A percentile compares a stretch with the other conserved stretches of the same genome.
These are phyloP conservation scores for Brenthis daphne DNA, from an alignment of 2,888 invertebrate species.

Conservation along the genomic window DNA sequence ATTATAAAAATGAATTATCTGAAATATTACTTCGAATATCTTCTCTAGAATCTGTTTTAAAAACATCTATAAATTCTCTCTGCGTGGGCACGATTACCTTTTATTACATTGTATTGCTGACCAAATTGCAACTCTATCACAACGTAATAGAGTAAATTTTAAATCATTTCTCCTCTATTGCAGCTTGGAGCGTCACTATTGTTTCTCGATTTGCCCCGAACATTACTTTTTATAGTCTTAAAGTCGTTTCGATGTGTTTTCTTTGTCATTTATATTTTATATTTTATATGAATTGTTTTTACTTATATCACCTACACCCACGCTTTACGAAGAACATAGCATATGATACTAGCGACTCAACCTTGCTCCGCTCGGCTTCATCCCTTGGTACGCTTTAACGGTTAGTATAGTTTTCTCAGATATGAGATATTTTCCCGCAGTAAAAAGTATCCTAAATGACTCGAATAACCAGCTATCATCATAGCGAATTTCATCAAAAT, in stretches of 20 bases:
- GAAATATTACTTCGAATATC: constrained; percentile 20
- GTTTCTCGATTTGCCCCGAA: constrained; percentile 65
- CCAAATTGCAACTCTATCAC: constrained; percentile 14
- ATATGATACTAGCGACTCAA: neutral
- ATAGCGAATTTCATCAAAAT: too few species aligned
- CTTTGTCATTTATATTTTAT: constrained; percentile 51
- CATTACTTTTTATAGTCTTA: constrained; percentile 67
- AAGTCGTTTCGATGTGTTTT: constrained; percentile 60
- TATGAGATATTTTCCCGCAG: too few species aligned
- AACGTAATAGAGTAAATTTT: constrained; percentile 27
- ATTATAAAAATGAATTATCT: constrained; percentile 14
- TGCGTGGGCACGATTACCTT: constrained; percentile 49
- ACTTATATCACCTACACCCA: constrained; percentile 33
- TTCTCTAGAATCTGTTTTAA: constrained; percentile 39
- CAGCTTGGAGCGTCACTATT: constrained; percentile 58
- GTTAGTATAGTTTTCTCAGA: too few species aligned
- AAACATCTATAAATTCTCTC: constrained; percentile 50
- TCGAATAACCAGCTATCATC: too few species aligned
- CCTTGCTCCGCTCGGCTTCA: too few species aligned
- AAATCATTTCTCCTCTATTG: constrained; percentile 30
- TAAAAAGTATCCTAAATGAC: too few species aligned
- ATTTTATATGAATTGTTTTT: constrained; percentile 53
- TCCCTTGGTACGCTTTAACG: too few species aligned
- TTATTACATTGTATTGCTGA: constrained; percentile 18
- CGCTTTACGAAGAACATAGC: constrained; percentile 5